Evolutionary conservation across 2,797 vertebrate species (phyloP), one percentile per base, ranked within the genome.

Genomic region (Clarias pachynema): DNA sequence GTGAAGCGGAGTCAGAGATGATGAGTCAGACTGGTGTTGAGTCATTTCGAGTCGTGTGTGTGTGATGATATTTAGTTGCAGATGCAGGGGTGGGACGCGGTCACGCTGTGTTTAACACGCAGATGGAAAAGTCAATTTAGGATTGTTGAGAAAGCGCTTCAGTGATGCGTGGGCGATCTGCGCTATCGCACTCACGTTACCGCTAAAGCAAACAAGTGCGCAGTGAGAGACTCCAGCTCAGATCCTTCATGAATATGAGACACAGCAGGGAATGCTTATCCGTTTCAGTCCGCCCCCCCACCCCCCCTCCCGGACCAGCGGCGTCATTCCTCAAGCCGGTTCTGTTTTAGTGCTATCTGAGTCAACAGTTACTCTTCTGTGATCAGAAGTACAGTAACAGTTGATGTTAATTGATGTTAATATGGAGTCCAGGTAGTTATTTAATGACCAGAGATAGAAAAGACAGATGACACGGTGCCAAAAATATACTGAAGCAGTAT

Each of bases 211-310:
- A 94, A 94, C 77, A 93, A 57, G 49, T 73, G 87, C 83, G 81
- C 88, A 84, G 90, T 90, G 90, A 93, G 87, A 92, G 83, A 90
- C 89, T 78, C 90, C 81, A 90, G 87, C 91, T 89, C 92, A 70
- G 91, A 93, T 92, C 88, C 91, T 91, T 84, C 86, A 91, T 91
- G 86, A 92, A 92, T 91, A 89, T 90, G 75, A 92, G 90, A 91
- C 85, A 84, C 53, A 82, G 56, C 85, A 44, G 83, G 86, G 89
- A 83, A 49, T 85, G 62, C 60, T 86, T 86, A 82, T 82, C 70
- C 29, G 26, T 57, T 68, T 86, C 26, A 65, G 5, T 83, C 72
- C 80, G 49, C 53, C 74, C n/a, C 60, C 5, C 15, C 4, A 2
- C 34, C 2, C 4, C 2, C 34, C 34, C 34, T 3, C 34, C 34